These are phyloP conservation scores for silkworm (Bombyx mori) DNA, from an alignment of 1,140 invertebrate species.

Conservation along the genomic window DNA sequence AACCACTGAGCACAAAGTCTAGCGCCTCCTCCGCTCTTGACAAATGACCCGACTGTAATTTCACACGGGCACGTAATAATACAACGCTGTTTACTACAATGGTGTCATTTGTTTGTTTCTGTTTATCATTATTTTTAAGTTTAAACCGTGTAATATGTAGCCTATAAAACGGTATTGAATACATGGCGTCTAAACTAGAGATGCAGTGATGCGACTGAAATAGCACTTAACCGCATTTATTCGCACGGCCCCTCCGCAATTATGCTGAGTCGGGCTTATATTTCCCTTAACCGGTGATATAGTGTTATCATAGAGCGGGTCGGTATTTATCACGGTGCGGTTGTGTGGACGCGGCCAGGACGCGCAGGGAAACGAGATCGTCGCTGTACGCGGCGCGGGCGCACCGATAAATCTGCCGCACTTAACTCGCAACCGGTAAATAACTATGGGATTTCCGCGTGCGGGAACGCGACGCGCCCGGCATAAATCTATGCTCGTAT, in stretches of 20 bases:
- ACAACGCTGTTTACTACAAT: slow-evolving; percentile 13
- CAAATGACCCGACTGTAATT: slow-evolving; percentile 65
- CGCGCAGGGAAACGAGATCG: slow-evolving; percentile 52
- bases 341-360: slow-evolving; percentile 26
- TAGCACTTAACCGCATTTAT: not conserved
- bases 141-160: too few relatives aligned
- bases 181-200: too few relatives aligned
- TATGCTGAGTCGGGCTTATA: slow-evolving; percentile 27
- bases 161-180: too few relatives aligned
- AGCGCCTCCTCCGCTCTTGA: slow-evolving; percentile 47
- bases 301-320: slow-evolving; percentile 26
- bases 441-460: slow-evolving; percentile 70
- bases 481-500: slow-evolving; percentile 69
- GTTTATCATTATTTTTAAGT: too few relatives aligned
- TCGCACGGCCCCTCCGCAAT: slow-evolving; percentile 23
- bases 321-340: slow-evolving; percentile 47
- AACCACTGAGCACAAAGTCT: slow-evolving; percentile 38
- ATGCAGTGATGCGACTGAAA: too few relatives aligned
- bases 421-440: slow-evolving; percentile 69
- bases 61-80: slow-evolving; percentile 55
- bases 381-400: slow-evolving; percentile 41
- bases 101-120: slow-evolving; percentile 1
- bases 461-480: slow-evolving; percentile 57
- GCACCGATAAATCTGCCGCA: slow-evolving; percentile 67
- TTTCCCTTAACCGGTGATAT: slow-evolving; percentile 27